Percentiles rank a stretch among this genome's conserved stretches.
These are phyloP conservation scores for Perccottus glenii DNA, from an alignment of 2,113 vertebrate species.

Conservation along the genomic window DNA sequence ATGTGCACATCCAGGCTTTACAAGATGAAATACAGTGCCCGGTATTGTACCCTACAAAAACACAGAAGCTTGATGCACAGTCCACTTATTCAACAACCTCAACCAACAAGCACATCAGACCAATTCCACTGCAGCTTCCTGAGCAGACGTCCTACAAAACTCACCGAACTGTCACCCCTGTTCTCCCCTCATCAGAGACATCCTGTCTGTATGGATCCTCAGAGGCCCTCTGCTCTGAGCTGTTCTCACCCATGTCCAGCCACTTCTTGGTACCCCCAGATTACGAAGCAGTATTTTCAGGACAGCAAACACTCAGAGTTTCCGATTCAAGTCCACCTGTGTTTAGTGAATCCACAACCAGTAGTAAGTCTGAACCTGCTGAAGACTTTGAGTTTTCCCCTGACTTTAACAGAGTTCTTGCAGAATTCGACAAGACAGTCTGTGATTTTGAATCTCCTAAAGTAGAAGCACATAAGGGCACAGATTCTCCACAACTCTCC, in stretches of 20 bases:
- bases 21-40: slow-evolving; percentile 37
- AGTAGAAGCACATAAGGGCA: neutral
- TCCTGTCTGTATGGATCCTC: neutral
- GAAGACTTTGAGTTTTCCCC: slow-evolving; percentile 46
- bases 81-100: slow-evolving; percentile 1
- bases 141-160: slow-evolving; percentile 42
- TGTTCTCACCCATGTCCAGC: slow-evolving; percentile 44
- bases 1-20: slow-evolving; percentile 65
- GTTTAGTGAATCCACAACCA: slow-evolving; percentile 27
- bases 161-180: slow-evolving; percentile 69
- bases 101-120: neutral
- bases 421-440: slow-evolving; percentile 55
- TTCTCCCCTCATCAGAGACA: slow-evolving; percentile 30
- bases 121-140: slow-evolving; percentile 49
- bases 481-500: slow-evolving; percentile 43
- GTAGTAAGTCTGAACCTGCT: neutral
- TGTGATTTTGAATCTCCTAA: slow-evolving; percentile 43
- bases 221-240: slow-evolving; percentile 30
- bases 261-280: slow-evolving; percentile 53
- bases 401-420: slow-evolving; percentile 50
- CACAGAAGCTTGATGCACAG: neutral
- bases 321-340: slow-evolving; percentile 45
- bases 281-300: slow-evolving; percentile 54
- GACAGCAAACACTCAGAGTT: slow-evolving; percentile 43
- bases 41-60: slow-evolving; percentile 6